Conservation (phyloP, 1,140 invertebrate genomes). For the Drepana arcuata region DNA sequence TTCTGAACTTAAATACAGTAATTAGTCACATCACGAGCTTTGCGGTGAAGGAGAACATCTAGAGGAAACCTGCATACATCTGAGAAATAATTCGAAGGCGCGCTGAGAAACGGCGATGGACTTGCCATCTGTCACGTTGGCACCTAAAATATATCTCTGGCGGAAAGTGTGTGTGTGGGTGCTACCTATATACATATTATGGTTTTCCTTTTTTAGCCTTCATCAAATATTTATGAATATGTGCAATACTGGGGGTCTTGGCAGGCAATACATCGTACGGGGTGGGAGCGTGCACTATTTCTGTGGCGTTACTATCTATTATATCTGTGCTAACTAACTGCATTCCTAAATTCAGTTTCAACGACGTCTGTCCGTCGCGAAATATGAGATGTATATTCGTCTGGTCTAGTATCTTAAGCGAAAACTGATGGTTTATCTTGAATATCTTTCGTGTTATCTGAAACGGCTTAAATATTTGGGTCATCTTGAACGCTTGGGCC, state of each 20-base stretch:
- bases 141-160: too few species aligned
- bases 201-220: slow-evolving; percentile 10
- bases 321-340: slow-evolving; percentile 27
- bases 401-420: slow-evolving; percentile 33
- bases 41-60: too few species aligned
- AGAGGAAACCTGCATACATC: too few species aligned
- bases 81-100: too few species aligned
- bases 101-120: too few species aligned
- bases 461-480: slow-evolving; percentile 27
- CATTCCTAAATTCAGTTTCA: slow-evolving; percentile 39
- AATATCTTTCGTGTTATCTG: slow-evolving; percentile 33
- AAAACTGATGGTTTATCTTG: slow-evolving; percentile 37
- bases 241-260: slow-evolving; percentile 3
- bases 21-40: too few species aligned
- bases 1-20: too few species aligned
- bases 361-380: slow-evolving; percentile 15
- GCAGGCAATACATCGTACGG: slow-evolving; percentile 17
- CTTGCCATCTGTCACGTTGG: too few species aligned
- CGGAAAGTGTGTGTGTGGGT: too few species aligned
- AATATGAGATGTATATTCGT: slow-evolving; percentile 28
- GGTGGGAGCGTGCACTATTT: slow-evolving; percentile 18
- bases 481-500: slow-evolving; percentile 22
- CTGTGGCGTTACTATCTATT: slow-evolving; percentile 17
- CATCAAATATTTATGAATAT: slow-evolving; percentile 7
- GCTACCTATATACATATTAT: too few species aligned